Evolutionary conservation across 64 coral and sea anemone species (phyloP).

Genomic region (Pocillopora damicornis): DNA sequence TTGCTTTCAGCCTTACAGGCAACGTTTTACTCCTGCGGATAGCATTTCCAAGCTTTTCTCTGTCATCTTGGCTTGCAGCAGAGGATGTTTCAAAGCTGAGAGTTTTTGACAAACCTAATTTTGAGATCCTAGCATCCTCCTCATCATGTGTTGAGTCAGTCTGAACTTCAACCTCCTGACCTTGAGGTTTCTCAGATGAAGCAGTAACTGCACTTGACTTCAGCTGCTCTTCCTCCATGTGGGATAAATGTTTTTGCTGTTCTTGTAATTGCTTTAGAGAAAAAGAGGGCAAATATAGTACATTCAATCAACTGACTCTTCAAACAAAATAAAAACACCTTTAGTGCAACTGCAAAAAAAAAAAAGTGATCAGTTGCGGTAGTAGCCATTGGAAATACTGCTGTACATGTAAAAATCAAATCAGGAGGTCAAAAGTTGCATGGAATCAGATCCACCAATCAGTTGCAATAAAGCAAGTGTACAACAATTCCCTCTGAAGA

Average conservation of each 20-base stretch:
- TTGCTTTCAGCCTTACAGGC: constrained; percentile 7
- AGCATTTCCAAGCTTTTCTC: neutral
- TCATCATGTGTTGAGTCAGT: neutral
- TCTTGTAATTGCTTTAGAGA: constrained; percentile 3
- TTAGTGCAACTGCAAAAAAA: too few species aligned
- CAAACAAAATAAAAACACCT: too few species aligned
- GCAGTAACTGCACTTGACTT: neutral
- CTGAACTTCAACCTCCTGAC: constrained; percentile 9
- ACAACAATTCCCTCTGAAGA: too few species aligned
- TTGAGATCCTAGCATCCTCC: neutral
- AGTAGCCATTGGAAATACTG: too few species aligned
- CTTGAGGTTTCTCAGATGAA: constrained; percentile 24
- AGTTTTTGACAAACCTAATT: neutral
- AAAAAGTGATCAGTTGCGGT: too few species aligned
- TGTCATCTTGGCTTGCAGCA: neutral
- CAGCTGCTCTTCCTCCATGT: constrained; percentile 12
- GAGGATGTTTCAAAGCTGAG: neutral
- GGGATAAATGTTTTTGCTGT: constrained; percentile 20
- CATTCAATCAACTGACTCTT: neutral
- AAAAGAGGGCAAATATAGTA: neutral
- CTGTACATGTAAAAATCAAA: too few species aligned
- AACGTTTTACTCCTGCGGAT: constrained; percentile 14
- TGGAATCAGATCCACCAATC: too few species aligned
- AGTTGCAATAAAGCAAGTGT: too few species aligned
- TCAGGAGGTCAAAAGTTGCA: too few species aligned